Percentiles rank a stretch among this genome's conserved stretches.
phyloP scores from a whole-genome alignment of 2,797 vertebrate species.

The Parauchenoglanis punctatus region DNA sequence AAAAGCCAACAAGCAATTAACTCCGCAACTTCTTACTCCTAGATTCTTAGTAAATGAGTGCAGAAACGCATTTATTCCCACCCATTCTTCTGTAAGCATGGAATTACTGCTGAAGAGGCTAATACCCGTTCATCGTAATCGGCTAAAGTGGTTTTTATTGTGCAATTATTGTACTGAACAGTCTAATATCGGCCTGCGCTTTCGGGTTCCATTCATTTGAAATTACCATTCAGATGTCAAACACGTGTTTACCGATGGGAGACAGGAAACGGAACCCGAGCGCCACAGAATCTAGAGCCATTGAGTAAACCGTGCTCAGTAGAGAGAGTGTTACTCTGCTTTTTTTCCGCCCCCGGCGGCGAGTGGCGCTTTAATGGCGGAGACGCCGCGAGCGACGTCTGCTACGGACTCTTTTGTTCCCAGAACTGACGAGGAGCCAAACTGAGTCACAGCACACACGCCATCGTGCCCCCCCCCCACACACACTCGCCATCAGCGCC shows the following conservation, averaged over 20 bases:
- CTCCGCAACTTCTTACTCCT: slow-evolving; percentile 47
- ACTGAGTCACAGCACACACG: slow-evolving; percentile 28
- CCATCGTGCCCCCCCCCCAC: slow-evolving; percentile 56
- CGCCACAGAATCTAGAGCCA: neutral
- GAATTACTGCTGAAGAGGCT: slow-evolving; percentile 55
- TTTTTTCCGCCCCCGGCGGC: slow-evolving; percentile 1
- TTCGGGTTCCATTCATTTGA: slow-evolving; percentile 39
- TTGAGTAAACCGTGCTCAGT: slow-evolving; percentile 7
- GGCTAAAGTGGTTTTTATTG: slow-evolving; percentile 52
- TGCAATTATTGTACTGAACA: slow-evolving; percentile 45
- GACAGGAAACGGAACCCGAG: slow-evolving; percentile 21
- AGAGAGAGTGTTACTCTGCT: slow-evolving; percentile 26
- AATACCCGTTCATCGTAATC: slow-evolving; percentile 47
- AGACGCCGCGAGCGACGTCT: slow-evolving; percentile 27
- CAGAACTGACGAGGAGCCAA: slow-evolving; percentile 37
- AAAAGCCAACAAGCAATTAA: slow-evolving; percentile 60
- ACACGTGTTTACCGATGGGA: slow-evolving; percentile 37
- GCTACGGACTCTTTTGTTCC: slow-evolving; percentile 44
- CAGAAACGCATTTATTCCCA: slow-evolving; percentile 41
- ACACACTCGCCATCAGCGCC: slow-evolving; percentile 71
- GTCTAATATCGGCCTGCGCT: slow-evolving; percentile 37
- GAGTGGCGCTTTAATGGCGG: slow-evolving; percentile 28
- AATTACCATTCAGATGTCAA: slow-evolving; percentile 34
- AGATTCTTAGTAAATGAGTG: slow-evolving; percentile 53
- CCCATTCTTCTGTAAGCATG: slow-evolving; percentile 50